Conservation (phyloP, 2,113 vertebrate genomes). For the Microcebus griseorufus region DNA sequence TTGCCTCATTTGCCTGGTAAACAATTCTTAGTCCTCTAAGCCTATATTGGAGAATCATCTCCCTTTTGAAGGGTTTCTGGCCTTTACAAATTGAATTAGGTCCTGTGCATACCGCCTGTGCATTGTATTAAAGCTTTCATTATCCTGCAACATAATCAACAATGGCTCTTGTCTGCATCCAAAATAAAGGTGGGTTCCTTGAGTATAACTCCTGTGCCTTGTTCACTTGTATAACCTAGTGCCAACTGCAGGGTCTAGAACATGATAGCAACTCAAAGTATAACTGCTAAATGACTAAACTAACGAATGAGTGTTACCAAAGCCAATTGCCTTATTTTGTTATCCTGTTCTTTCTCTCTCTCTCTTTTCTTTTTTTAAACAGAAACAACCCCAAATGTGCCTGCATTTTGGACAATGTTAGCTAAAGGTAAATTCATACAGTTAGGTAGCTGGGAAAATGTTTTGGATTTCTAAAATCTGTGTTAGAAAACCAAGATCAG, state of each 20-base stretch:
- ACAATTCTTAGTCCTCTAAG: not conserved
- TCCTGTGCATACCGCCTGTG: not conserved
- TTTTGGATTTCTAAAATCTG: constrained; percentile 47
- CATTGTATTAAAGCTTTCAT: not conserved
- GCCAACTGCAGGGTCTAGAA: not conserved
- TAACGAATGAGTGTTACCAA: constrained; percentile 9
- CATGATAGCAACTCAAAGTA: not conserved
- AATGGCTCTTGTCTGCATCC: not conserved
- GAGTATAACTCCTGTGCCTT: not conserved
- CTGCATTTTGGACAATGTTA: constrained; percentile 71
- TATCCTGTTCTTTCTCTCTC: constrained; percentile 36
- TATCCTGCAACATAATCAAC: not conserved
- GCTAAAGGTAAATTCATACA: constrained; percentile 65
- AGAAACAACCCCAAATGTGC: constrained; percentile 60
- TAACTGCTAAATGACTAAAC: constrained; percentile 2
- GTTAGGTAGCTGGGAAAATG: constrained; percentile 27
- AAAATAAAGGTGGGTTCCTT: not conserved
- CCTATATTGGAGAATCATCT: not conserved
- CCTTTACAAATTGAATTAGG: not conserved
- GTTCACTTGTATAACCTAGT: not conserved
- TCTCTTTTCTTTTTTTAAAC: constrained; percentile 10
- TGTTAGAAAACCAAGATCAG: not conserved
- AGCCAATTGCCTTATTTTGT: constrained; percentile 27
- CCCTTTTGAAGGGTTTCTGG: not conserved
- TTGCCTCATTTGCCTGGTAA: not conserved